Conservation (phyloP, 2,888 invertebrate species). For the Agrotis clavis region DNA sequence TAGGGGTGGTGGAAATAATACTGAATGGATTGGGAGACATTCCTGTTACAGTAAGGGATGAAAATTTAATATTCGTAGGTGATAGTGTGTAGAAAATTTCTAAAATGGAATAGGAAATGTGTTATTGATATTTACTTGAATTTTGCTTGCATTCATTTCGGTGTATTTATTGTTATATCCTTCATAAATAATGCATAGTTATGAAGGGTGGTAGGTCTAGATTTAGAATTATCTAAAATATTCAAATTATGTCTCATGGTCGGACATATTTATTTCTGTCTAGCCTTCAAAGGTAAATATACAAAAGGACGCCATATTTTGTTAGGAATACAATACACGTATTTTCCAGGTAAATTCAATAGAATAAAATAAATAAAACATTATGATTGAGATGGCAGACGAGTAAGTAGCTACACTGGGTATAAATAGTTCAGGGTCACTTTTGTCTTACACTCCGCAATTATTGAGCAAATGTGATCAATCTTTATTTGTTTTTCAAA, state of each 20-base stretch:
- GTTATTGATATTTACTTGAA: no score
- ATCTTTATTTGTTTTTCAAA: background rate
- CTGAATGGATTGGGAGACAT: conserved; percentile 1
- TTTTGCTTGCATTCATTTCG: no score
- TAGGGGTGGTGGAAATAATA: background rate
- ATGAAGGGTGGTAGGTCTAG: no score
- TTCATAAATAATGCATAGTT: no score
- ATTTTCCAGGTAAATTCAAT: conserved; percentile 27
- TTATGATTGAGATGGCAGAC: conserved; percentile 20
- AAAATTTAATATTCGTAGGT: background rate
- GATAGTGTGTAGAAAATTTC: no score
- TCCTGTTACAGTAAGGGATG: background rate
- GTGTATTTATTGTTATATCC: no score
- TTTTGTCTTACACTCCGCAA: background rate
- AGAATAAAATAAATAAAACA: conserved; percentile 39
- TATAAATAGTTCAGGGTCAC: conserved; percentile 33
- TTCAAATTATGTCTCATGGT: background rate
- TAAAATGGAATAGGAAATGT: background rate
- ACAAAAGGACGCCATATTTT: conserved; percentile 8
- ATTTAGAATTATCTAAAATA: no score
- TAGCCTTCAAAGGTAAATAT: conserved; percentile 3
- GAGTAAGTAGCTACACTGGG: background rate
- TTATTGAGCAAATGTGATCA: background rate
- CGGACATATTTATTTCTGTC: conserved; percentile 14
- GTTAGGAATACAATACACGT: conserved; percentile 19